Percentiles rank a stretch among this genome's conserved stretches.
These are phyloP conservation scores for Strigamia crassipes DNA, from an alignment of 2,888 invertebrate genomes.

Conservation along the genomic window DNA sequence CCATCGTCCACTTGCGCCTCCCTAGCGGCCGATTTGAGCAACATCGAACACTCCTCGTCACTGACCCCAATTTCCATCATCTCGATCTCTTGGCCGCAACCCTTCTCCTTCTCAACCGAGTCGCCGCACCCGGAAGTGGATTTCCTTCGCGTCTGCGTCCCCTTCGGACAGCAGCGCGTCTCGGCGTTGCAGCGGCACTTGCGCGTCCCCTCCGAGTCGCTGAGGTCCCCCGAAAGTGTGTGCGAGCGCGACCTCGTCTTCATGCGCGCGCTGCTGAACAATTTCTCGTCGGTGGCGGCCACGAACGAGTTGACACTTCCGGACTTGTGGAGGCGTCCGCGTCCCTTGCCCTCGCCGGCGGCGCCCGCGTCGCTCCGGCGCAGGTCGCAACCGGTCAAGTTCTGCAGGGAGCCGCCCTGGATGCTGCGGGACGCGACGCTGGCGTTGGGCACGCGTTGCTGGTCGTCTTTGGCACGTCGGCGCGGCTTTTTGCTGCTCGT, in stretches of 20 bases:
- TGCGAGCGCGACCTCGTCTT: slow-evolving; percentile 13
- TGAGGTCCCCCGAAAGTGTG: not conserved
- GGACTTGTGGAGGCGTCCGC: slow-evolving; percentile 47
- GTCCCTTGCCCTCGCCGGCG: not conserved
- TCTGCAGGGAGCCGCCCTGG: slow-evolving; percentile 66
- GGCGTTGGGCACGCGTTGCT: slow-evolving; percentile 50
- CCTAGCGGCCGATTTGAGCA: not conserved
- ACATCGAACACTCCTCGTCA: slow-evolving; percentile 42
- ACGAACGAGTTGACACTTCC: slow-evolving; percentile 48
- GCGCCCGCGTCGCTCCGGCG: not conserved
- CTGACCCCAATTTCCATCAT: slow-evolving; percentile 49
- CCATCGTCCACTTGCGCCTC: not conserved
- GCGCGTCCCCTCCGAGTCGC: not conserved
- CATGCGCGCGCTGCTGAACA: not conserved
- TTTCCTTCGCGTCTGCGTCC: not conserved
- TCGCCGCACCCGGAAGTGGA: not conserved
- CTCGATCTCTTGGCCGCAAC: too few relatives aligned
- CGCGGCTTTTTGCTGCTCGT: not conserved
- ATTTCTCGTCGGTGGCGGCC: not conserved
- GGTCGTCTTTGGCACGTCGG: slow-evolving; percentile 57
- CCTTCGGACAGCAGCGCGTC: not conserved
- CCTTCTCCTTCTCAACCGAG: not conserved
- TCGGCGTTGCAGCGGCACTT: not conserved
- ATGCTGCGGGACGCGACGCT: slow-evolving; percentile 63
- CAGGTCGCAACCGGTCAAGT: slow-evolving; percentile 56